Evolutionary conservation across 2,113 vertebrate genomes (phyloP).

Genomic region (Trochalopteron elliotii): DNA sequence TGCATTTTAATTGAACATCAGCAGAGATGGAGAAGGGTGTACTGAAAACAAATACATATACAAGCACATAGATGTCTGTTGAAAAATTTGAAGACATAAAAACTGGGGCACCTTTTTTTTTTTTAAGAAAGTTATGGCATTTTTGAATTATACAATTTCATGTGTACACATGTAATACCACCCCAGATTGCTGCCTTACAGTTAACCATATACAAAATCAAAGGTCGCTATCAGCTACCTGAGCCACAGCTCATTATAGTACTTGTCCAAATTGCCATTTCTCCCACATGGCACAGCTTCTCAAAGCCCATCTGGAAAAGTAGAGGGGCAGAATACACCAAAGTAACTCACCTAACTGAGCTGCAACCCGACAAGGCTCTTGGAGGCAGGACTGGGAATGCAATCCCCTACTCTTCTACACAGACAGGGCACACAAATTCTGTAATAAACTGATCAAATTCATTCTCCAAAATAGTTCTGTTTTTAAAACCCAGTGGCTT

Average conservation of each 20-base stretch:
- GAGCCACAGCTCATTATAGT: background rate
- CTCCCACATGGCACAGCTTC: background rate
- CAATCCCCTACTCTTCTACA: background rate
- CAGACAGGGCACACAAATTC: background rate
- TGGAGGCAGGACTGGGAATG: background rate
- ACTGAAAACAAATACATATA: background rate
- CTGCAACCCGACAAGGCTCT: accelerated
- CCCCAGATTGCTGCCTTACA: background rate
- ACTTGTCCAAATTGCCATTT: background rate
- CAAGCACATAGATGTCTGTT: background rate
- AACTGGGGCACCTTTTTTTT: background rate
- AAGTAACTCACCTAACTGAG: background rate
- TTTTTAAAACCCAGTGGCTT: background rate
- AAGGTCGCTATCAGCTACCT: background rate
- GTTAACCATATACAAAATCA: background rate
- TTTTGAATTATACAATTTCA: background rate
- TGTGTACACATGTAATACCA: background rate
- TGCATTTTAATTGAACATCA: conserved; percentile 56
- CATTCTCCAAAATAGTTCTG: background rate
- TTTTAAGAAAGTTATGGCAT: background rate
- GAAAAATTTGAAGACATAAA: background rate
- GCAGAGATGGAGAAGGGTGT: background rate
- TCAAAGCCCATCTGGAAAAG: background rate
- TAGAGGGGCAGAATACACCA: background rate
- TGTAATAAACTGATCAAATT: background rate